Evolutionary conservation across 64 coral and sea anemone genomes (phyloP), one percentile per base, ranked within the genome.

Genomic region (Acropora yongei): DNA sequence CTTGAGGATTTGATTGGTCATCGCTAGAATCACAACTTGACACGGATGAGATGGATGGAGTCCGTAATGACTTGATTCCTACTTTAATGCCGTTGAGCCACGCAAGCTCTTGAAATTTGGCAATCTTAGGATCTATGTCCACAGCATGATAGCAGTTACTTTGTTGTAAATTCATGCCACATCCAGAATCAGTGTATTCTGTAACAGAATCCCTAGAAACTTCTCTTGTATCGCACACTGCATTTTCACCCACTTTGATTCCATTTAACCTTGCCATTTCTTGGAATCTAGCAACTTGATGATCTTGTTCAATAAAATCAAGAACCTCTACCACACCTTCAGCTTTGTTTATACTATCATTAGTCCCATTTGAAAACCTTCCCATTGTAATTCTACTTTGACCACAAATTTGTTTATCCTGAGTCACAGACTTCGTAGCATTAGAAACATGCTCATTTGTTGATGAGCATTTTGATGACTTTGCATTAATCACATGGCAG

Each of bases 201-300:
- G 61, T 41, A 17, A 6, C 44, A 76, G 10, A 44, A 8, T 76
- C 13, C 11, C 74, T 5, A 5, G 61, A 68, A 46, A 18, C 6
- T 14, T 44, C 47, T 45, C 44, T 47, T 55, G 51, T 55, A 55
- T 55, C 51, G 30, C 30, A 30, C 51, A 55, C 51, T 55, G 5
- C 51, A 7, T 14, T 2, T 4, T 13, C 57, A 61, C 80, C 80
- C 43, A 84, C 80, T 68, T 68, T 84, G 6, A 84, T 84, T 14
- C 80, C 80, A 84, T 84, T 68, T 18, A 84, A 7, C 39, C 80
- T 20, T 7, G 80, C 80, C 80, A 68, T 69, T 84, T 84, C 61
- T 13, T 84, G 57, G 47, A 84, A 84, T 84, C 44, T 84, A 14
- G 80, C 60, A 84, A 84, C 68, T 43, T 84, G 57, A 3, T n/a